phyloP scores from a whole-genome alignment of 1,140 invertebrate genomes.

The Aphis craccivora region DNA sequence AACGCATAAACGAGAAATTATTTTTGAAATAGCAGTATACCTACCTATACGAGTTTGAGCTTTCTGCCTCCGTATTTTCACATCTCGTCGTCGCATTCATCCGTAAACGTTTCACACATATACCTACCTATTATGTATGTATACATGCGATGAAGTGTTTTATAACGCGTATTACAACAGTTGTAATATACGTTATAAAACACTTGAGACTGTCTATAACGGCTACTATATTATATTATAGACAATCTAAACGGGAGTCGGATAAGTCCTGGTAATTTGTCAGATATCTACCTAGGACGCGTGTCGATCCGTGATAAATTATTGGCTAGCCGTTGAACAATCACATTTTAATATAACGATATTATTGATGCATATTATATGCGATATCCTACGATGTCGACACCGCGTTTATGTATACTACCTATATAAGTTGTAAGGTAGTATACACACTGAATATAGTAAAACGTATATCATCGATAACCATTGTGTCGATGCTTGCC shows the following conservation, averaged over 20 bases:
- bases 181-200: too few species aligned
- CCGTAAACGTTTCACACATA: too few species aligned
- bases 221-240: neutral
- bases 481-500: neutral
- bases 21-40: neutral
- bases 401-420: too few species aligned
- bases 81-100: neutral
- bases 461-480: neutral
- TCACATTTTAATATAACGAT: neutral
- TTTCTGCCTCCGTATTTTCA: neutral
- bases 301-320: neutral
- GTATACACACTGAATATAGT: neutral
- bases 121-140: too few species aligned
- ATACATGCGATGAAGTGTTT: too few species aligned
- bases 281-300: neutral
- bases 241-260: neutral
- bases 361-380: too few species aligned
- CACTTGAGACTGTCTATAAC: too few species aligned
- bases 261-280: neutral
- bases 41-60: neutral
- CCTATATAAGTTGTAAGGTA: too few species aligned
- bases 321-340: neutral
- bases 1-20: neutral
- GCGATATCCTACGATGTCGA: neutral
- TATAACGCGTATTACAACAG: too few species aligned